Evolutionary conservation across 1,140 invertebrate species (phyloP).

Genomic region (Bombus sylvicola): DNA sequence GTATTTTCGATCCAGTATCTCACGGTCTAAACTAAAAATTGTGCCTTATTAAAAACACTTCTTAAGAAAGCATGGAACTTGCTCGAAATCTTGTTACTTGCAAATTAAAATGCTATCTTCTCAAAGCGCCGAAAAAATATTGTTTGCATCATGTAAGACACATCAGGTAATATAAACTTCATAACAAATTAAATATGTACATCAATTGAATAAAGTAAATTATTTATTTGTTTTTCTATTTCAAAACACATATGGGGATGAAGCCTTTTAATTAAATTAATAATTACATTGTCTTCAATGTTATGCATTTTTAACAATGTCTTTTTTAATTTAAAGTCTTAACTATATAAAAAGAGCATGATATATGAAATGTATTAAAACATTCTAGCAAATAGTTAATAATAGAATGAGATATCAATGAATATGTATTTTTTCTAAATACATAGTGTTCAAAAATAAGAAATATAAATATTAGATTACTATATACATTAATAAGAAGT

Average conservation of each 20-base stretch:
- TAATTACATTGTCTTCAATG: not conserved
- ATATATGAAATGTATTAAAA: slow-evolving; percentile 25
- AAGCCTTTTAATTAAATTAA: not conserved
- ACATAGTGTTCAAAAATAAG: not conserved
- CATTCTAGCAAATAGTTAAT: slow-evolving; percentile 2
- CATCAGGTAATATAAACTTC: slow-evolving; percentile 69
- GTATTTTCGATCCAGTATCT: slow-evolving; percentile 30
- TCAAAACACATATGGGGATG: not conserved
- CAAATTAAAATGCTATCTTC: slow-evolving; percentile 65
- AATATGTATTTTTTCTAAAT: not conserved
- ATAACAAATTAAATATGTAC: not conserved
- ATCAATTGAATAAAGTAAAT: not conserved
- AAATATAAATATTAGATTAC: not conserved
- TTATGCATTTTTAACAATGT: not conserved
- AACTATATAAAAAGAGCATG: slow-evolving; percentile 43
- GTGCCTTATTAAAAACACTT: not conserved
- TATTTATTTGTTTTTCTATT: not conserved
- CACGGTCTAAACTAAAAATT: not conserved
- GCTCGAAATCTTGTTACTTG: slow-evolving; percentile 62
- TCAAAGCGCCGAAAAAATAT: slow-evolving; percentile 68
- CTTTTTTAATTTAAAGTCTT: slow-evolving; percentile 42
- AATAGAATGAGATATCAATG: slow-evolving; percentile 6
- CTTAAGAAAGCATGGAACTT: slow-evolving; percentile 71
- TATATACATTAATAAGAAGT: not conserved
- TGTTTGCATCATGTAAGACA: slow-evolving; percentile 69